Base-by-base conservation (phyloP, 2,797 vertebrate species). In the Nannoperca obscura region DNA sequence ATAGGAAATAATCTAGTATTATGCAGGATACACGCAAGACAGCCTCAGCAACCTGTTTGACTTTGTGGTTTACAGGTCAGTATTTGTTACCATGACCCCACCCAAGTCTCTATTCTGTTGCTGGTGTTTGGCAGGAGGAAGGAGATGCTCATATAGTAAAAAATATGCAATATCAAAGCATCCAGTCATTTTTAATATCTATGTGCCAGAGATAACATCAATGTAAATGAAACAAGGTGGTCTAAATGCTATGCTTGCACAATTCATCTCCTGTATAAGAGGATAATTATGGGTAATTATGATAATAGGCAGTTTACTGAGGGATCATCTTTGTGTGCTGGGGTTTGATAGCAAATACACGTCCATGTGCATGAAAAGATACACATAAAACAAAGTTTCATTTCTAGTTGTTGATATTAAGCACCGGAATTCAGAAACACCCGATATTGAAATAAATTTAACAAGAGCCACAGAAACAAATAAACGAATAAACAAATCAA, bases 221-320 rank as follows among this genome's bases (percentile, higher is more conserved):
- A 14, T 59, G n/a, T 30, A 24, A 76, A 64, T 68, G 15, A 62
- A 74, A 74, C 4, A 12, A 30, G 11, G 15, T 20, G 38, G 10
- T 46, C 12, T 55, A 52, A 60, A 74, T 61, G 63, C 22, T 78
- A 59, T 55, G 61, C 65, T 24, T 55, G 47, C 50, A 61, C 30
- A 71, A 27, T 42, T 65, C 19, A 49, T n/a, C 54, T 72, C 7
- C 14, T 54, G 49, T 30, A 19, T 10, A 52, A 73, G 52, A 61
- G 32, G 59, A 47, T 81, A 71, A 83, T 81, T 78, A 52, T 55
- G 36, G 10, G 44, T 76, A 78, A 83, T 78, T 78, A 70, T 73
- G 49, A 46, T 70, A 47, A 78, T 47, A 22, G 42, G 22, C 20
- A 49, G 52, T 64, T 69, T 61, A 50, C 27, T 57, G 15, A 44